These are phyloP conservation scores for Toxostoma redivivum DNA, from an alignment of 2,113 vertebrate species.

Conservation along the genomic window DNA sequence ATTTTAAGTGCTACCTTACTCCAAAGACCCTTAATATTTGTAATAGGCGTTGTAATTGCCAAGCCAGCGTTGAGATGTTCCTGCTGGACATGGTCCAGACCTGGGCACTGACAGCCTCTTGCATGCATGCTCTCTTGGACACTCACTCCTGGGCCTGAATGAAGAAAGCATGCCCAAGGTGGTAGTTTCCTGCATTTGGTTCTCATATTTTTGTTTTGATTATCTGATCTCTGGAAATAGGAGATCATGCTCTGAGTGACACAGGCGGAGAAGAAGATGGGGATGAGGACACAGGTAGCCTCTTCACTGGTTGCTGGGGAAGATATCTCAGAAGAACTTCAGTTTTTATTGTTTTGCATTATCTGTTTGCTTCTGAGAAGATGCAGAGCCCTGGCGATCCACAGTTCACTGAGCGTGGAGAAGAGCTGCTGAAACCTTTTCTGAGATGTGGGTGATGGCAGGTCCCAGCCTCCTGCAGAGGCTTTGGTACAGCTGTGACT, in stretches of 20 bases:
- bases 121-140: background rate
- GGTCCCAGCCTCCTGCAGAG: background rate
- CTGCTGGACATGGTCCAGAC: background rate
- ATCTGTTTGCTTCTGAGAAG: background rate
- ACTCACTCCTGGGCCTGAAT: background rate
- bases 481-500: background rate
- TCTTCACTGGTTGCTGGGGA: background rate
- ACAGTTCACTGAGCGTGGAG: background rate
- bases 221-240: background rate
- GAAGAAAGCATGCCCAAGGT: background rate
- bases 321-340: background rate
- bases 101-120: background rate
- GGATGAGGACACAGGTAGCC: fast-evolving
- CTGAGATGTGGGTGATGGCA: background rate
- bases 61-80: background rate
- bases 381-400: background rate
- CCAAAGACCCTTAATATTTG: background rate
- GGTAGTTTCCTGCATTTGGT: background rate
- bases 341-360: background rate
- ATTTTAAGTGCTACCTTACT: background rate
- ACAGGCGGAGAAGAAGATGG: background rate
- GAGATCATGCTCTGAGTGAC: background rate
- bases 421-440: background rate
- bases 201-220: background rate
- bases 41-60: background rate